These are phyloP conservation scores for Echeneis naucrates DNA, from an alignment of 2,797 vertebrate genomes.

Conservation along the genomic window DNA sequence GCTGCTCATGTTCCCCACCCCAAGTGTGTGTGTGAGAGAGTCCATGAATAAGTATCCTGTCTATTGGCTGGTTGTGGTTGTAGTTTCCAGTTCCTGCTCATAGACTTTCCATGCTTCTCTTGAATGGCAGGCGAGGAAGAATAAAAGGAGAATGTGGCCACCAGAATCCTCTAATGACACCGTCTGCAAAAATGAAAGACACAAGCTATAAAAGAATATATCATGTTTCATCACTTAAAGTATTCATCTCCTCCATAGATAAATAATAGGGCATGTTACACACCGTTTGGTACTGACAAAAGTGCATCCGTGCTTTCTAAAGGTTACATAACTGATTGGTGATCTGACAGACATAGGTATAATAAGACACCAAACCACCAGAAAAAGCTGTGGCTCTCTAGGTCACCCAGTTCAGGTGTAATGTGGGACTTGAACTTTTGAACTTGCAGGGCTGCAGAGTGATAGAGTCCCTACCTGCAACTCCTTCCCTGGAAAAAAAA, in stretches of 20 bases:
- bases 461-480: slow-evolving; percentile 51
- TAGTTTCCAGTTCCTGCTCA: slow-evolving; percentile 78
- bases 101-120: slow-evolving; percentile 79
- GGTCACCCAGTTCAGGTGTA: slow-evolving; percentile 54
- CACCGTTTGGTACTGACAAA: slow-evolving; percentile 9
- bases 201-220: slow-evolving; percentile 16
- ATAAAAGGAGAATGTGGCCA: slow-evolving; percentile 44
- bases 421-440: slow-evolving; percentile 62
- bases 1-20: slow-evolving; percentile 70
- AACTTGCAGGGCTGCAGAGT: slow-evolving; percentile 47
- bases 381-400: slow-evolving; percentile 18
- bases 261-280: slow-evolving; percentile 13
- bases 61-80: slow-evolving; percentile 72
- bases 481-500: slow-evolving; percentile 49
- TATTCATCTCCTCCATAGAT: slow-evolving; percentile 26
- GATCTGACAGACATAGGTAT: slow-evolving; percentile 4
- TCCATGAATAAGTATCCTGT: slow-evolving; percentile 80
- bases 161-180: slow-evolving; percentile 44
- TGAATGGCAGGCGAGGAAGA: slow-evolving; percentile 61
- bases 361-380: slow-evolving; percentile 21
- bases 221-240: slow-evolving; percentile 15
- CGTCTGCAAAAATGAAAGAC: slow-evolving; percentile 7
- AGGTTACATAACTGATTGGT: slow-evolving; percentile 10
- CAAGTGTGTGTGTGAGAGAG: slow-evolving; percentile 37
- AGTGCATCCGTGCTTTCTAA: slow-evolving; percentile 21